These are phyloP conservation scores for Eunapius fragilis DNA, from an alignment of 37 sponge, comb jelly and placozoan species.

Conservation along the genomic window DNA sequence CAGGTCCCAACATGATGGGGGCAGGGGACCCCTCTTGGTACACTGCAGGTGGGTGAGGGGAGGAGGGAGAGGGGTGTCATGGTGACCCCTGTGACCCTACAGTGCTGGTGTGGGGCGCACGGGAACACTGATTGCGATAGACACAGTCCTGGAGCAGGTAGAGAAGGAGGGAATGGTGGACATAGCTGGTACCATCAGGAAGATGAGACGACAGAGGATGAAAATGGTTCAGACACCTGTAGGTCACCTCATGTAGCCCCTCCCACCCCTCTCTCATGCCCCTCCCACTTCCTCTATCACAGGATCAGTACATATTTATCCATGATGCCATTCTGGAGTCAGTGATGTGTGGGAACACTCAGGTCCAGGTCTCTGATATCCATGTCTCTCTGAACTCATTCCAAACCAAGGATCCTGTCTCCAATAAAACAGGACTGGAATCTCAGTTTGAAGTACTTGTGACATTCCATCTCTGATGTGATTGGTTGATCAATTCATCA, in stretches of 20 bases:
- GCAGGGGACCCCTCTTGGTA: slow-evolving; percentile 47
- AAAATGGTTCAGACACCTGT: slow-evolving; percentile 75
- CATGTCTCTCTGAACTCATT: background rate
- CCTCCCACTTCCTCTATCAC: background rate
- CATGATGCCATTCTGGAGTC: slow-evolving; percentile 67
- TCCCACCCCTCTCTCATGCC: background rate
- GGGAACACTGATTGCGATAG: slow-evolving; percentile 70
- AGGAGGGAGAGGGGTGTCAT: background rate
- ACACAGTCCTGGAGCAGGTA: slow-evolving; percentile 63
- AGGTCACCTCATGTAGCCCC: background rate
- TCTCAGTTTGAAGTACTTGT: background rate
- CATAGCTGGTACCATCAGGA: slow-evolving; percentile 41
- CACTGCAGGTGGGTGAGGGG: slow-evolving; percentile 74
- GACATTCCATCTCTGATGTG: background rate
- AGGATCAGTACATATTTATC: slow-evolving; percentile 70
- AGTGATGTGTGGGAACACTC: slow-evolving; percentile 50
- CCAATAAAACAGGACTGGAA: background rate
- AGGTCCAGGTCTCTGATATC: slow-evolving; percentile 26
- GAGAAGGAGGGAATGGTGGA: slow-evolving; percentile 53
- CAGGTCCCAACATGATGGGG: slow-evolving; percentile 23
- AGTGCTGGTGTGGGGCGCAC: slow-evolving; percentile 90
- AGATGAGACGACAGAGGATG: slow-evolving; percentile 68
- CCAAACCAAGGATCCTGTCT: background rate
- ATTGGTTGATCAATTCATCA: too few relatives aligned
- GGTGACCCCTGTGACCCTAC: background rate